These are phyloP conservation scores for Euglossa dilemma DNA, from an alignment of 1,140 invertebrate species.

Conservation along the genomic window DNA sequence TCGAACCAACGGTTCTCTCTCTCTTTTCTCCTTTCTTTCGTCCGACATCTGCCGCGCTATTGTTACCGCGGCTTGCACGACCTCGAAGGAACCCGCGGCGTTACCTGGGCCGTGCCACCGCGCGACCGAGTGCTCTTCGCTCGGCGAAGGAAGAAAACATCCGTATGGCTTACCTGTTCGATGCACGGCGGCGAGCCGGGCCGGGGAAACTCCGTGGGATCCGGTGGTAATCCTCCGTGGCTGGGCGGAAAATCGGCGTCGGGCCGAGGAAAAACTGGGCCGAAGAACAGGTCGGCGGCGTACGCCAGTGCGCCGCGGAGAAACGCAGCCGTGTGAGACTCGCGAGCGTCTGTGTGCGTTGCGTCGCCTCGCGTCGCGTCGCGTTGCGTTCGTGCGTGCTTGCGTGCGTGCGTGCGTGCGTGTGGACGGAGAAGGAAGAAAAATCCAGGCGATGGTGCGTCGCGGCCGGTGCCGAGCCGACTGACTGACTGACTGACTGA, in stretches of 20 bases:
- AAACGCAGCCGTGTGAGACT: not conserved
- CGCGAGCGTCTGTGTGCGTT: not conserved
- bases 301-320: too few species aligned
- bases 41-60: not conserved
- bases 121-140: too few species aligned
- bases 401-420: not conserved
- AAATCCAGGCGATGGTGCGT: conserved; percentile 61
- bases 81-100: not conserved
- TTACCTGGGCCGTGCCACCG: too few species aligned
- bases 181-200: too few species aligned
- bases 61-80: not conserved
- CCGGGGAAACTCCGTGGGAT: not conserved
- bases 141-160: too few species aligned
- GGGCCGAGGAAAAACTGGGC: conserved; percentile 2
- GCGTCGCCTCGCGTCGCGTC: too few species aligned
- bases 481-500: conserved; percentile 75
- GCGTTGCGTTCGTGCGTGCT: too few species aligned
- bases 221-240: conserved; percentile 14
- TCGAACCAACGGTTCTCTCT: not conserved
- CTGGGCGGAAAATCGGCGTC: not conserved
- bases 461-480: conserved; percentile 73
- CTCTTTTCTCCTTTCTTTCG: not conserved
- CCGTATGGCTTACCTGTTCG: conserved; percentile 1
- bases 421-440: not conserved
- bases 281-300: not conserved